Evolutionary conservation across 35 echinoderm and acorn worm genomes (phyloP).

Genomic region (Ophiothrix spiculata): DNA sequence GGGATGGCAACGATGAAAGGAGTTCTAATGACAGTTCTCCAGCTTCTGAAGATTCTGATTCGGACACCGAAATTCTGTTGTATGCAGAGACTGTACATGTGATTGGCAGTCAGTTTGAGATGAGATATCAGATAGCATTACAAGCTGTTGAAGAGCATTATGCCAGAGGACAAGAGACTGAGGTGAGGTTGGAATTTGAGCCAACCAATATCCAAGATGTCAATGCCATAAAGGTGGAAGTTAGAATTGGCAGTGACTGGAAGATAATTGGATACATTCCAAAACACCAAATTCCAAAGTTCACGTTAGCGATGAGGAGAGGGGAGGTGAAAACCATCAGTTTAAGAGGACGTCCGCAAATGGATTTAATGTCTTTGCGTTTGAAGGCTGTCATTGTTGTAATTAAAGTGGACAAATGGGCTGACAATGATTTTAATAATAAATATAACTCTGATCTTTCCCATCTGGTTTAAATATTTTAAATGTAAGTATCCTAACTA

Average conservation of each 20-base stretch:
- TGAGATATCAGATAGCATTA: background rate
- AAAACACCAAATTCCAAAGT: background rate
- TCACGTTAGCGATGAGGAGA: background rate
- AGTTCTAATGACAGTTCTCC: background rate
- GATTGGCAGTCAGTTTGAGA: background rate
- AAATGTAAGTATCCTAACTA: no score
- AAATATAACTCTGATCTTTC: background rate
- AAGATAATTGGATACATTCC: background rate
- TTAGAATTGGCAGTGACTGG: background rate
- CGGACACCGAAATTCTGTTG: background rate
- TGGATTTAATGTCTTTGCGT: background rate
- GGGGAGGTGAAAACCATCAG: background rate
- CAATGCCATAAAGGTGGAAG: background rate
- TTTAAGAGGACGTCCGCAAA: background rate
- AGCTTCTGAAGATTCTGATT: background rate
- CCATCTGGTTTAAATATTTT: no score
- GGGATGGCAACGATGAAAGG: background rate
- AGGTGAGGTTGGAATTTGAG: background rate
- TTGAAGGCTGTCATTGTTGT: background rate
- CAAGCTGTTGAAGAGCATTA: background rate
- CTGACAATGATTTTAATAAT: background rate
- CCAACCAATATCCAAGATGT: background rate
- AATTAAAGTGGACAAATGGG: background rate
- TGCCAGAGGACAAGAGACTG: background rate
- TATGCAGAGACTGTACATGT: background rate